Conservation (phyloP, 1,140 invertebrate species). For the Meloidogyne hapla region DNA sequence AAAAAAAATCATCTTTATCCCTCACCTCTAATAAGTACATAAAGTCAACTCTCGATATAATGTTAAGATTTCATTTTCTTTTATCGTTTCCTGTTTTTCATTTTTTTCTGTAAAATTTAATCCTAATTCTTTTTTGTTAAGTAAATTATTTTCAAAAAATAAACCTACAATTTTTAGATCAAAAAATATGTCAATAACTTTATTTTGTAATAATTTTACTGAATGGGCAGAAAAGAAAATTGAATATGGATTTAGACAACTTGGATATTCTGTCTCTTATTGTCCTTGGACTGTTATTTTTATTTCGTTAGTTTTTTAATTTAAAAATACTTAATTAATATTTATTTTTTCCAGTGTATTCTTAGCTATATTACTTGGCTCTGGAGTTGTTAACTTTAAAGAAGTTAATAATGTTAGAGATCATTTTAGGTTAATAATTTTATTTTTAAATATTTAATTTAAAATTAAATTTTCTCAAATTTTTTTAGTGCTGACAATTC, state of each 20-base stretch:
- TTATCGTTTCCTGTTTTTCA: too few species aligned
- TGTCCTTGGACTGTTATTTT: constrained; percentile 40
- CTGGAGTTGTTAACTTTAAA: constrained; percentile 58
- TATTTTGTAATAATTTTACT: constrained; percentile 9
- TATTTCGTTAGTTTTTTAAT: constrained; percentile 30
- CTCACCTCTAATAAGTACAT: too few species aligned
- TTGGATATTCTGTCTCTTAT: constrained; percentile 27
- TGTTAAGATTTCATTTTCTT: too few species aligned
- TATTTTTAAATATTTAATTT: not conserved
- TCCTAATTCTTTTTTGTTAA: too few species aligned
- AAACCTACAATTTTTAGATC: too few species aligned
- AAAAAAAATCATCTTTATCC: too few species aligned
- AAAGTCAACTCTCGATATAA: too few species aligned
- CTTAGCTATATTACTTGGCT: constrained; percentile 44
- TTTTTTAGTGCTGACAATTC: constrained; percentile 59
- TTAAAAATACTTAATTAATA: constrained; percentile 23
- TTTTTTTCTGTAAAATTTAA: too few species aligned
- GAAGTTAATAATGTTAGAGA: constrained; percentile 64
- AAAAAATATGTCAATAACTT: not conserved
- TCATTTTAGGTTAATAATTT: constrained; percentile 16
- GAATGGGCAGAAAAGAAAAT: constrained; percentile 38
- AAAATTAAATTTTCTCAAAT: not conserved
- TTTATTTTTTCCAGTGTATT: constrained; percentile 37
- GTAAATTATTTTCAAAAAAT: too few species aligned
- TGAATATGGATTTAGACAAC: constrained; percentile 27